These are phyloP conservation scores for Drosophila watanabei DNA, from an alignment of 1,140 invertebrate genomes.

Conservation along the genomic window DNA sequence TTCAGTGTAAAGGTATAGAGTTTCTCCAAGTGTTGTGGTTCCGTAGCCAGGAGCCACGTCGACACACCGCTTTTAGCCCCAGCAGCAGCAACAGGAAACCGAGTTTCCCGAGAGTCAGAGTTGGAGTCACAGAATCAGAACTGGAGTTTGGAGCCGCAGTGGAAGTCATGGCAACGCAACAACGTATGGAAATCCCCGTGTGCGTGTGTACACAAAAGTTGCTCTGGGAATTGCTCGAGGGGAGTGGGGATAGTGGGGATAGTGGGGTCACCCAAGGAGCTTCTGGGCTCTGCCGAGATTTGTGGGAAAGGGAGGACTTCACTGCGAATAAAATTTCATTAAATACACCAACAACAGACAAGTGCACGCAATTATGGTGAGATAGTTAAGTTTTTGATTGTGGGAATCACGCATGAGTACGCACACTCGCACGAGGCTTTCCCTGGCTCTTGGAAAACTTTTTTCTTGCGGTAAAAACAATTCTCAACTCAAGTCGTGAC, in stretches of 20 bases:
- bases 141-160: conserved; percentile 28
- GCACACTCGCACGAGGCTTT: conserved; percentile 50
- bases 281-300: conserved; percentile 48
- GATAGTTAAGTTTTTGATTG: conserved; percentile 84
- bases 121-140: conserved; percentile 22
- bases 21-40: conserved; percentile 10
- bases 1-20: neutral
- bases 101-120: conserved; percentile 26
- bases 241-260: neutral
- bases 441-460: conserved; percentile 22
- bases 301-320: conserved; percentile 41
- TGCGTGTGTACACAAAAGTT: conserved; percentile 72
- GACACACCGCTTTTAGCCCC: conserved; percentile 44
- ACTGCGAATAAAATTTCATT: conserved; percentile 80
- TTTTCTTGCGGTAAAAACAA: conserved; percentile 64
- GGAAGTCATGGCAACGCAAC: conserved; percentile 61
- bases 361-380: conserved; percentile 83
- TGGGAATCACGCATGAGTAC: conserved; percentile 83
- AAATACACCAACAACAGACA: conserved; percentile 82
- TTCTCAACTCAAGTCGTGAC: conserved; percentile 79
- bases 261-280: conserved; percentile 23
- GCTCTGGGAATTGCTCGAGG: conserved; percentile 52
- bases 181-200: conserved; percentile 68
- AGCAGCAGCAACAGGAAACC: conserved; percentile 45
- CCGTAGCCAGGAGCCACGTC: conserved; percentile 27